Evolutionary conservation across 2,797 vertebrate species (phyloP), one percentile per base, ranked within the genome.

Genomic region (Helicolenus hilgendorfi): DNA sequence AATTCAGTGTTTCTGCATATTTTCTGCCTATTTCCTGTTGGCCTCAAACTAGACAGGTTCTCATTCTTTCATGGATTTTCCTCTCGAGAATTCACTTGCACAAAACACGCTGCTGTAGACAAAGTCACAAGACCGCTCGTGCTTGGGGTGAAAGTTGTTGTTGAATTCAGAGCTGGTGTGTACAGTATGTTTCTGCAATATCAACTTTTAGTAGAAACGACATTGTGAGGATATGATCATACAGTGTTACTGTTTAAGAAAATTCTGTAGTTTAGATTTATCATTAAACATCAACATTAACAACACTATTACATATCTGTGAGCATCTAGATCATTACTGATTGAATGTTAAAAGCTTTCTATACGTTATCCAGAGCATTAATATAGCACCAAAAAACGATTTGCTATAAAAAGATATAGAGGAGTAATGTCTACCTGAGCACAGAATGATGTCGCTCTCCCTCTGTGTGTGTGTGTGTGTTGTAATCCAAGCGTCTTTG

Each of bases 1-100:
- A 81, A 77, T 83, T 65, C 14, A 64, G 64, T 33, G 70, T 64
- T 62, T 85, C 36, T 85, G 79, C 67, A 38, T 77, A 20, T 64
- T 77, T 81, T 62, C 58, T 87, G 60, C 67, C 55, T 58, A 9
- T 81, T 87, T 83, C 29, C 35, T 78, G 53, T 72, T n/a, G 67
- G 60, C 55, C 1, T 72, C 10, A 7, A 41, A 81, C 67, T 60
- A 36, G 69, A 80, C 55, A 49, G 9, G 59, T 76, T 80, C 35
- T 29, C 27, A 69, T 76, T 83, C 62, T 81, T 72, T 60, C 0
- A 24, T 60, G 55, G 36, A 38, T 83, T 80, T 76, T 77, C 10
- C 29, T 58, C 18, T 20, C 1, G 10, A 59, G 24, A 20, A 7
- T 75, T 75, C 33, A 27, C n/a, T 18, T 68, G 41, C 41, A 77